Conservation (phyloP, 1,140 invertebrate genomes). For the Drosophila athabasca region DNA sequence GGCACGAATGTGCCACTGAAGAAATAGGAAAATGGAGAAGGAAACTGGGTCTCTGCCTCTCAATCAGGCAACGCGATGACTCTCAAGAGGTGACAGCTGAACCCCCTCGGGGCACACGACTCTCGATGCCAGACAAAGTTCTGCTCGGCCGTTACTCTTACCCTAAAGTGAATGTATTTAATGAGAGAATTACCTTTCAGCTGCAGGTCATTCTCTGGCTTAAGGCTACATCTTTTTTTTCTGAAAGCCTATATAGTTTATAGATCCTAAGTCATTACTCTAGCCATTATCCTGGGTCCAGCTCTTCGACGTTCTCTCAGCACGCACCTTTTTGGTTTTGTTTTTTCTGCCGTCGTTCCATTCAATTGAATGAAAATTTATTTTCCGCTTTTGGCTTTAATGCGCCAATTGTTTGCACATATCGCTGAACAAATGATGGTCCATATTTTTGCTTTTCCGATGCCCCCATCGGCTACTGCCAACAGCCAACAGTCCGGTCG, state of each 20-base stretch:
- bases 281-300: neutral
- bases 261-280: constrained; percentile 21
- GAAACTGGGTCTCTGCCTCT: no score
- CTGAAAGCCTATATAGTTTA: constrained; percentile 11
- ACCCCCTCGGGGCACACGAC: no score
- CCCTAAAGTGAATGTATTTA: no score
- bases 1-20: constrained; percentile 2
- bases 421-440: constrained; percentile 75
- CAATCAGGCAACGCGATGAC: no score
- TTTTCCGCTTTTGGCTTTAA: constrained; percentile 59
- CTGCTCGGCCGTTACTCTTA: no score
- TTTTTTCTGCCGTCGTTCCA: constrained; percentile 5
- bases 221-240: constrained; percentile 17
- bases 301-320: no score
- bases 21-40: no score
- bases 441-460: constrained; percentile 60
- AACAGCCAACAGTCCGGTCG: no score
- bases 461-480: no score
- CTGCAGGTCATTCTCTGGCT: neutral
- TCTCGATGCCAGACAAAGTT: no score
- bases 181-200: neutral
- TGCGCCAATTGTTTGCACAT: constrained; percentile 78
- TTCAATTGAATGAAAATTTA: constrained; percentile 52
- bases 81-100: no score
- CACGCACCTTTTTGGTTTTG: no score